Evolutionary conservation across 2,888 invertebrate species (phyloP).

Genomic region (Urechis unicinctus): DNA sequence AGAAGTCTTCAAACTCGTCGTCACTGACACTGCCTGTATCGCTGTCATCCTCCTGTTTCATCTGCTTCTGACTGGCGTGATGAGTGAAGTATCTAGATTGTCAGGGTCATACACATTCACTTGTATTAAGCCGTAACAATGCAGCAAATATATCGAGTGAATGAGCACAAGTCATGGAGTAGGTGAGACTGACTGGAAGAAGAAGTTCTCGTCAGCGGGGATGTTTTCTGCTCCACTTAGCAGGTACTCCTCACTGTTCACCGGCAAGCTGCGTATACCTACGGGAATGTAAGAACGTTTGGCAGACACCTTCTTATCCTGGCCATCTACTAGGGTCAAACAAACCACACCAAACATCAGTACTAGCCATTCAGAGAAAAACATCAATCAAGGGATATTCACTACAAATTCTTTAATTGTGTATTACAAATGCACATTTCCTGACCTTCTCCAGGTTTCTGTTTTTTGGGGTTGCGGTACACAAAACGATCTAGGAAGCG

Average conservation of each 20-base stretch:
- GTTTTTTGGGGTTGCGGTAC: slow-evolving; percentile 72
- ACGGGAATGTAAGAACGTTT: background rate
- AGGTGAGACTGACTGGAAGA: slow-evolving; percentile 60
- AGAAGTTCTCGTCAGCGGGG: slow-evolving; percentile 83
- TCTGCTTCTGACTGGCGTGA: slow-evolving; percentile 36
- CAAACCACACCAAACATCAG: no score
- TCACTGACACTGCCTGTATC: slow-evolving; percentile 68
- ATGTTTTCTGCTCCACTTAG: slow-evolving; percentile 60
- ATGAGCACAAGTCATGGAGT: background rate
- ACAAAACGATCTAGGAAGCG: slow-evolving; percentile 91
- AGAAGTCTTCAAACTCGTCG: slow-evolving; percentile 69
- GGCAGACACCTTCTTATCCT: background rate
- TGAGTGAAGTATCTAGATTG: slow-evolving; percentile 42
- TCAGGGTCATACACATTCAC: no score
- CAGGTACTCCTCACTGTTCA: slow-evolving; percentile 67
- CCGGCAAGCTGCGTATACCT: slow-evolving; percentile 49
- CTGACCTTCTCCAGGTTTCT: slow-evolving; percentile 18
- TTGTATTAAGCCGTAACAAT: no score
- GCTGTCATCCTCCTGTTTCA: slow-evolving; percentile 49
- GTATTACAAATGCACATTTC: slow-evolving; percentile 59
- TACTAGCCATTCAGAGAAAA: no score
- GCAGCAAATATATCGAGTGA: no score
- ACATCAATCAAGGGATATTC: no score
- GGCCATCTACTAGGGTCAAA: no score
- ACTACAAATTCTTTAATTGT: no score